Conservation (phyloP, 2,113 vertebrate genomes). For the Oenanthe oenanthe region DNA sequence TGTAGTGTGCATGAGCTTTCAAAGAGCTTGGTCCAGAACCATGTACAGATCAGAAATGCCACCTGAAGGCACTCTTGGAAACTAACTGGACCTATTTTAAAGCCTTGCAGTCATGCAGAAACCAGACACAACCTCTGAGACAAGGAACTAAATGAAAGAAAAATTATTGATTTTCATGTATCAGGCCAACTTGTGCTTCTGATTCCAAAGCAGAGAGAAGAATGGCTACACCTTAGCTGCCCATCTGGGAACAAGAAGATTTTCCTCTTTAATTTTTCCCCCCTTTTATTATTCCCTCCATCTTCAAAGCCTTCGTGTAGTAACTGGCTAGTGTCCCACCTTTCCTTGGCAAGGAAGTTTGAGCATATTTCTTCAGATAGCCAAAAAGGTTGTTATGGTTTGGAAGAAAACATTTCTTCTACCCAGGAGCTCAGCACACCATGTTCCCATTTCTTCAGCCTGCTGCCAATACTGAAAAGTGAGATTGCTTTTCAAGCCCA, state of each 20-base stretch:
- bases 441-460: constrained; percentile 51
- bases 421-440: constrained; percentile 58
- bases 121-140: neutral
- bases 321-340: constrained; percentile 46
- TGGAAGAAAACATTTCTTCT: constrained; percentile 60
- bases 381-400: constrained; percentile 56
- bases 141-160: neutral
- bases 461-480: constrained; percentile 43
- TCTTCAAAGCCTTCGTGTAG: constrained; percentile 61
- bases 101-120: neutral
- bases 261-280: neutral
- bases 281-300: constrained; percentile 24
- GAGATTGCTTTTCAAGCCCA: constrained; percentile 52
- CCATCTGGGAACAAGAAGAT: constrained; percentile 1
- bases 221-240: neutral
- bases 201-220: neutral
- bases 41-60: neutral
- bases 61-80: neutral
- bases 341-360: constrained; percentile 51
- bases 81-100: neutral
- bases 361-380: constrained; percentile 51
- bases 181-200: neutral
- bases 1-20: neutral
- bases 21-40: neutral
- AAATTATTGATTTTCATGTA: neutral